These are phyloP conservation scores for Amphipyra tragopoginis DNA, from an alignment of 2,888 invertebrate species.

Conservation along the genomic window DNA sequence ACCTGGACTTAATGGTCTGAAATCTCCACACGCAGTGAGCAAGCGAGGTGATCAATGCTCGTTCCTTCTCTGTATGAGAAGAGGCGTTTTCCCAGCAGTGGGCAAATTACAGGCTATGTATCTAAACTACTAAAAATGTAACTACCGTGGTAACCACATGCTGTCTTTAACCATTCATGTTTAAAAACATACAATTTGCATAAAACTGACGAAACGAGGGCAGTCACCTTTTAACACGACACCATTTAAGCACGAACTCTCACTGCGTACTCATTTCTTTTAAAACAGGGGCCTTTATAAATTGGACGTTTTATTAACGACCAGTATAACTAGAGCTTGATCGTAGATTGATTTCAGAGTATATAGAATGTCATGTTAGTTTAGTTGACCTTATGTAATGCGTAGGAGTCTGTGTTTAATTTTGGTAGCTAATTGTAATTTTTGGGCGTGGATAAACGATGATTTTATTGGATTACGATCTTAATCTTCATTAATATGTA, in stretches of 20 bases:
- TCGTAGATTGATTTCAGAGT: background rate
- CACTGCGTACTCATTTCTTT: fast-evolving
- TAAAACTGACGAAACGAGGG: constrained; percentile 30
- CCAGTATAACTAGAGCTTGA: constrained; percentile 5
- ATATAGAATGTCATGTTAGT: constrained; percentile 1
- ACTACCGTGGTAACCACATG: constrained; percentile 4
- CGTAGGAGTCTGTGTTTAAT: constrained; percentile 38
- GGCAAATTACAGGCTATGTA: too few species aligned
- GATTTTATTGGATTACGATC: constrained; percentile 34
- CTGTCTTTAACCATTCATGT: constrained; percentile 36
- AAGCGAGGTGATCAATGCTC: too few species aligned
- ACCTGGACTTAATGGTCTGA: too few species aligned
- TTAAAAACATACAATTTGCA: constrained; percentile 38
- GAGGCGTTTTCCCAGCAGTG: too few species aligned
- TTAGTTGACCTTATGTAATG: constrained; percentile 1
- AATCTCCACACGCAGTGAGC: too few species aligned
- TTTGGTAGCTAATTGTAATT: constrained; percentile 37
- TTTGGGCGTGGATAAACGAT: constrained; percentile 39
- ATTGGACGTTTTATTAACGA: fast-evolving
- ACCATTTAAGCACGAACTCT: constrained; percentile 18
- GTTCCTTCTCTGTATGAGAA: too few species aligned
- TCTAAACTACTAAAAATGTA: too few species aligned
- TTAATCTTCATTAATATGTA: constrained; percentile 26
- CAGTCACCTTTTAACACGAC: constrained; percentile 25
- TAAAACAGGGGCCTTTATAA: constrained; percentile 12